A percentile compares a stretch with the other conserved stretches of the same genome.
Evolutionary conservation across 2,888 invertebrate genomes (phyloP).

Genomic region (Ochropleura leucogaster): DNA sequence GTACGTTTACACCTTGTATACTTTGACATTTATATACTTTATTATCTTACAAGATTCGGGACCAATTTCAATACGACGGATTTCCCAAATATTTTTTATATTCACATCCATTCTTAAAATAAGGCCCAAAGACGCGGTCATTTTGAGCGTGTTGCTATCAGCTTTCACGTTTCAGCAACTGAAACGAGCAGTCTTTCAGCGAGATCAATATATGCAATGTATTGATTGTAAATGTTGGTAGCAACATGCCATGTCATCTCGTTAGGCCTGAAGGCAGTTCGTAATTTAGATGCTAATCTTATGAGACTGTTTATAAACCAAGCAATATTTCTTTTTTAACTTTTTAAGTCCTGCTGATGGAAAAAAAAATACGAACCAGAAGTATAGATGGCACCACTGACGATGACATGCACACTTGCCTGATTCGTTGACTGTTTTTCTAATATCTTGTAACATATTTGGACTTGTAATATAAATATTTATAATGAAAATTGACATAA

Average conservation of each 20-base stretch:
- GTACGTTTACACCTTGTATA: background rate
- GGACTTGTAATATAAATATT: conserved; percentile 30
- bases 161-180: conserved; percentile 33
- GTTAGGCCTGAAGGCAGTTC: conserved; percentile 61
- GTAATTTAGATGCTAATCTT: conserved; percentile 54
- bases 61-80: conserved; percentile 48
- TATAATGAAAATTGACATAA: conserved; percentile 40
- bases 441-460: conserved; percentile 4
- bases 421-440: background rate
- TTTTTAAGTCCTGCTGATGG: background rate
- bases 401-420: background rate
- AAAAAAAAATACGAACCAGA: conserved; percentile 1
- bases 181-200: conserved; percentile 36
- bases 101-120: conserved; percentile 53
- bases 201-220: conserved; percentile 41
- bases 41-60: conserved; percentile 43
- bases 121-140: conserved; percentile 40
- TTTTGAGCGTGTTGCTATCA: conserved; percentile 53
- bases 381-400: conserved; percentile 29
- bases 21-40: conserved; percentile 46
- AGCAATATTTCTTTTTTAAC: conserved; percentile 25
- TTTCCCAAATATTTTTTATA: conserved; percentile 38
- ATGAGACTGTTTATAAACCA: conserved; percentile 63
- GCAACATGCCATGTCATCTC: conserved; percentile 47
- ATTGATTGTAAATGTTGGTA: conserved; percentile 48